Conservation (phyloP, 2,797 vertebrate species). For the Sebastes minor region DNA sequence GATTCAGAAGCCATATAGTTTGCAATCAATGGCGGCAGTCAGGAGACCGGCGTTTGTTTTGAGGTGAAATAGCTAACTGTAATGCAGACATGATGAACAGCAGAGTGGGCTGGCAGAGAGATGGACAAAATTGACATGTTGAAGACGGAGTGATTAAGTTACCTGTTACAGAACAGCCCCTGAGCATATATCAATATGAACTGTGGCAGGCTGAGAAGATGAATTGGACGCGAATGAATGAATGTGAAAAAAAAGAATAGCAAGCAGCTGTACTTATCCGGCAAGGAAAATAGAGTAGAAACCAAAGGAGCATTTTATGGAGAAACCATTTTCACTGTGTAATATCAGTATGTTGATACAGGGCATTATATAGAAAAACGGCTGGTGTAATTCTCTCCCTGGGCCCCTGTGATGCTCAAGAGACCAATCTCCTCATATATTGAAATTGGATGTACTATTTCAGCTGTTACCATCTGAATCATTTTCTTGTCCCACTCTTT, state of each 20-base stretch:
- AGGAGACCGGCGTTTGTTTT: slow-evolving; percentile 35
- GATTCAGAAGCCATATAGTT: slow-evolving; percentile 37
- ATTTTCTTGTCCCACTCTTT: slow-evolving; percentile 66
- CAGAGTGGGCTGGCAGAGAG: slow-evolving; percentile 34
- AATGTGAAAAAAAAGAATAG: slow-evolving; percentile 41
- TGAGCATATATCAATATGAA: slow-evolving; percentile 73
- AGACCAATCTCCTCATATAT: slow-evolving; percentile 71
- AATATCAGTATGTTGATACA: slow-evolving; percentile 61
- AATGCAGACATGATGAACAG: slow-evolving; percentile 49
- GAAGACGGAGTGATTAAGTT: slow-evolving; percentile 71
- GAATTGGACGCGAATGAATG: slow-evolving; percentile 61
- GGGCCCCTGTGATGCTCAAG: slow-evolving; percentile 55
- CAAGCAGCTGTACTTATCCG: slow-evolving; percentile 44
- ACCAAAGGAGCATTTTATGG: slow-evolving; percentile 60
- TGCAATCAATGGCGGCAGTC: slow-evolving; percentile 43
- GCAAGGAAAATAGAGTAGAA: slow-evolving; percentile 52
- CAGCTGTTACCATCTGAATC: slow-evolving; percentile 57
- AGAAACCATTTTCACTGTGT: slow-evolving; percentile 53
- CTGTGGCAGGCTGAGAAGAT: slow-evolving; percentile 65
- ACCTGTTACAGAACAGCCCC: slow-evolving; percentile 68
- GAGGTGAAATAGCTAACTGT: slow-evolving; percentile 46
- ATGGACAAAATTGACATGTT: slow-evolving; percentile 62
- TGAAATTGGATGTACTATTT: slow-evolving; percentile 67
- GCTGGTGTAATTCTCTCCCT: slow-evolving; percentile 63
- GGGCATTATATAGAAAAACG: slow-evolving; percentile 60